Conservation (phyloP, 2,113 vertebrate genomes). For the Amphiprion ocellaris region DNA sequence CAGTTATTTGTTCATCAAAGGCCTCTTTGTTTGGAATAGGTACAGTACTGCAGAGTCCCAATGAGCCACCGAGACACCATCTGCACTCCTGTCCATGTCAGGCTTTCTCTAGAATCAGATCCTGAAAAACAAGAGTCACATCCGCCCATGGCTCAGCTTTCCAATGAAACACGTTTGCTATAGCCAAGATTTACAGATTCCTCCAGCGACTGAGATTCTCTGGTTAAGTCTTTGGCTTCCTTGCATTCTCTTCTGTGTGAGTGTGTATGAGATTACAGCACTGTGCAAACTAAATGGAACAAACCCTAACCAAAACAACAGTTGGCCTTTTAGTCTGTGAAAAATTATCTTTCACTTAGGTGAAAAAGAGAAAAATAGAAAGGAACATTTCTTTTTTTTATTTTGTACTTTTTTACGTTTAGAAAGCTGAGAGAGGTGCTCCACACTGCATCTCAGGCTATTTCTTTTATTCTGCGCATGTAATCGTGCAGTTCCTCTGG, state of each 20-base stretch:
- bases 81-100: slow-evolving; percentile 60
- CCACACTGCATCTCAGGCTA: slow-evolving; percentile 84
- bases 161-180: slow-evolving; percentile 41
- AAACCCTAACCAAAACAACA: slow-evolving; percentile 72
- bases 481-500: slow-evolving; percentile 95
- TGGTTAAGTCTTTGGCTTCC: slow-evolving; percentile 80
- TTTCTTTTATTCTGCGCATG: slow-evolving; percentile 98
- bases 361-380: slow-evolving; percentile 85
- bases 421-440: slow-evolving; percentile 64
- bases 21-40: slow-evolving; percentile 82
- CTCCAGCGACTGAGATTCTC: slow-evolving; percentile 67
- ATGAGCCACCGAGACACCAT: slow-evolving; percentile 60
- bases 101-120: slow-evolving; percentile 38
- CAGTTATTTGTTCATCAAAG: slow-evolving; percentile 81
- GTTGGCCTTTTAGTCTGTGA: slow-evolving; percentile 79
- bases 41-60: slow-evolving; percentile 70
- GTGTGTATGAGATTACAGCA: slow-evolving; percentile 79
- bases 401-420: slow-evolving; percentile 2
- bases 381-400: slow-evolving; percentile 65
- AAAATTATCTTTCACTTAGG: slow-evolving; percentile 78
- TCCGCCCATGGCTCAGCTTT: slow-evolving; percentile 65
- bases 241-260: slow-evolving; percentile 69
- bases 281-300: slow-evolving; percentile 83
- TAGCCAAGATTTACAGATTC: slow-evolving; percentile 64
- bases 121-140: slow-evolving; percentile 36